These are phyloP conservation scores for Meriones psammophilus DNA, from an alignment of 2,797 vertebrate species.

Conservation along the genomic window DNA sequence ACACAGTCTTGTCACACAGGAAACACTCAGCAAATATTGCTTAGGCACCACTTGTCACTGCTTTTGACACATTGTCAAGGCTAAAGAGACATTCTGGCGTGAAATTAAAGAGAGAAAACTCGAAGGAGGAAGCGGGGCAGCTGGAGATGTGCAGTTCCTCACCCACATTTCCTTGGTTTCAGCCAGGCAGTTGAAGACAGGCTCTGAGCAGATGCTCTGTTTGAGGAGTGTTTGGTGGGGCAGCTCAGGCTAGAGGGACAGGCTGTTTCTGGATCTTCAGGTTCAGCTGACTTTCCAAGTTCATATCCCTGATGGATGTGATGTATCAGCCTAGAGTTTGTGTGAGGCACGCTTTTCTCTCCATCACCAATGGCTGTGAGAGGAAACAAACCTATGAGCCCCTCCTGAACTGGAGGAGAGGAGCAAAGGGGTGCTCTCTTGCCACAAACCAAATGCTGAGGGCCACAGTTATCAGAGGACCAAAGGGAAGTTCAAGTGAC, in stretches of 20 bases:
- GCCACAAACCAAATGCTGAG: constrained; percentile 74
- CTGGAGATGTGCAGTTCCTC: background rate
- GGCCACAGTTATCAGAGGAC: constrained; percentile 61
- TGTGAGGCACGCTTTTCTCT: background rate
- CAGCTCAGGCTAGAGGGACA: background rate
- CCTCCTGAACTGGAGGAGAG: background rate
- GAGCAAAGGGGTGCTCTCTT: constrained; percentile 46
- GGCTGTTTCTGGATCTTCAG: background rate
- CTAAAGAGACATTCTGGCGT: background rate
- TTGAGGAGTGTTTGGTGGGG: background rate
- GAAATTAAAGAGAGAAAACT: background rate
- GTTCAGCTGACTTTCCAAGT: background rate
- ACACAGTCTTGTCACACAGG: background rate
- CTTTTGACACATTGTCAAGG: background rate
- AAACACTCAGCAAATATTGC: background rate
- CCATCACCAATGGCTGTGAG: background rate
- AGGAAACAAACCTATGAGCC: constrained; percentile 46
- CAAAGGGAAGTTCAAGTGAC: constrained; percentile 75
- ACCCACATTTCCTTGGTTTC: background rate
- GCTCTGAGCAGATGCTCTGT: background rate
- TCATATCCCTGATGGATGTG: background rate
- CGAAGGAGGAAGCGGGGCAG: background rate
- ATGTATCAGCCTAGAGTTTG: background rate
- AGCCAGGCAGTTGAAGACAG: background rate
- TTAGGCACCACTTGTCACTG: background rate